Conservation (phyloP, 2,113 vertebrate genomes). For the Megaptera novaeangliae region DNA sequence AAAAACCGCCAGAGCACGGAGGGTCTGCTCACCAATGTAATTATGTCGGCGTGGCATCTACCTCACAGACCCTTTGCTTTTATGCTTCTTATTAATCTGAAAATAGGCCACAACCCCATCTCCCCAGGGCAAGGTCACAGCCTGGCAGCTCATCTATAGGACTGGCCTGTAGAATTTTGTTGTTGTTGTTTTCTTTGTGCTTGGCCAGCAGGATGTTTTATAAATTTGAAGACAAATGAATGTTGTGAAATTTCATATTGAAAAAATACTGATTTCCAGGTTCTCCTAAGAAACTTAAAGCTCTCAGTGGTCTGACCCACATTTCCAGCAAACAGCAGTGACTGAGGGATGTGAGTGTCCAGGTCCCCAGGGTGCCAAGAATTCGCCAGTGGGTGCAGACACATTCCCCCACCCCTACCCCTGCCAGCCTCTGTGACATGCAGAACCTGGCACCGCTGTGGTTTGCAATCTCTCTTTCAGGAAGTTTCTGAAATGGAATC, state of each 20-base stretch:
- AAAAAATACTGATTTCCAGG: background rate
- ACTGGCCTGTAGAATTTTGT: background rate
- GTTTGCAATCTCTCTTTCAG: background rate
- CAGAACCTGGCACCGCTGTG: too few relatives aligned
- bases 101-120: background rate
- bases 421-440: background rate
- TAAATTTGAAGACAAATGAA: background rate
- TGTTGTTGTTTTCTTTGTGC: background rate
- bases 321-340: background rate
- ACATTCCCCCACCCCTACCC: background rate
- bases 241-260: background rate
- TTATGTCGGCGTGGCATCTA: background rate
- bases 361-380: background rate
- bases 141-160: background rate
- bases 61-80: background rate
- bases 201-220: background rate
- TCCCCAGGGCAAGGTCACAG: too few relatives aligned
- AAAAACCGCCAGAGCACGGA: accelerated
- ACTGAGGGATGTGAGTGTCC: background rate
- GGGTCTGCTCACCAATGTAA: background rate
- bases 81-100: background rate
- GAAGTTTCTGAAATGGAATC: background rate
- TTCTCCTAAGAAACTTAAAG: background rate
- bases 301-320: background rate
- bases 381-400: background rate